Base-by-base conservation (phyloP, 2,113 vertebrate species). In the Nycticorax nycticorax region DNA sequence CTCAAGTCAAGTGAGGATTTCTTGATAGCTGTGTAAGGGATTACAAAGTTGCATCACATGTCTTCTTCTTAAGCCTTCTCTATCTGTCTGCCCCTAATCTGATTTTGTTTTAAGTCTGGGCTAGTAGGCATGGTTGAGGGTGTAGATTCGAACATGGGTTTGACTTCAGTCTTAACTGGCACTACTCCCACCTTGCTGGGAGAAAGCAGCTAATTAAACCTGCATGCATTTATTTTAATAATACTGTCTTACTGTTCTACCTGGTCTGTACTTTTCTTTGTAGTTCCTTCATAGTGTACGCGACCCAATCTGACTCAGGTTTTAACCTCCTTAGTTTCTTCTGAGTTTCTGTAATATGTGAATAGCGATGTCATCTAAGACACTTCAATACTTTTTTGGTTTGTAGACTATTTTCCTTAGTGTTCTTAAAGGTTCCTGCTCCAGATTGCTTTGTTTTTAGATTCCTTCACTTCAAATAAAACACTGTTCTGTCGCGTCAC, bases 201-300 rank as follows among this genome's bases (percentile, higher is more conserved):
- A 56, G 55, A 32, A 67, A 33, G 35, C 0, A 0, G 39, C 53
- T 57, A 7, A 6, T 35, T 28, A 14, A 69, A 59, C 32, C 45
- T 0, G 0, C 4, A 2, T 7, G 50, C 10, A 1, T 59, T 37
- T 52, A 14, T 64, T 79, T 23, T 11, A 56, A 19, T 41, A 60
- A 7, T 18, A 12, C 41, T 33, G 2, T 3, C 81, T 45, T 26
- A 1, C 17, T 43, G 1, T 28, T 60, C 57, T 50, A 1, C 14
- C 37, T 35, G 12, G 6, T 19, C 53, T 68, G 28, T 32, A 1
- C n/a, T 72, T 79, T 27, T 20, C 73, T 53, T 18, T 39, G 32
- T 15, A 15, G 17, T 33, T 48, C 33, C n/a, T 72, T 50, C 13
- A 4, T 2, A 35, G 35, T 4, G 5, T 66, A 23, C 64, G 41